Evolutionary conservation across 2,113 vertebrate species (phyloP).

Genomic region (Mus musculus): GRCm39 chrX:45435001-45435500

Average conservation of each 20-base stretch:
- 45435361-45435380: not conserved
- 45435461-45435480: not conserved
- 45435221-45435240: not conserved
- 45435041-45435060: not conserved
- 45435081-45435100: not conserved
- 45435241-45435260: not conserved
- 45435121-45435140: not conserved
- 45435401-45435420: not conserved
- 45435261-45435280: not conserved
- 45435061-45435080: not conserved
- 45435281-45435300: not conserved
- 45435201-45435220: not conserved
- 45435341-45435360: not conserved
- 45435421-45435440: not conserved
- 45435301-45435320: not conserved
- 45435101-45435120: not conserved
- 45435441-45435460: not conserved
- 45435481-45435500: not conserved
- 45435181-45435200: not conserved
- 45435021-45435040: too few species aligned
- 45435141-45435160: not conserved
- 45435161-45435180: not conserved
- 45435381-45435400: not conserved
- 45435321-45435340: not conserved
- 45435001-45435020: too few species aligned